phyloP scores from a whole-genome alignment of 2,797 vertebrate species.

The Macrochelys suwanniensis region DNA sequence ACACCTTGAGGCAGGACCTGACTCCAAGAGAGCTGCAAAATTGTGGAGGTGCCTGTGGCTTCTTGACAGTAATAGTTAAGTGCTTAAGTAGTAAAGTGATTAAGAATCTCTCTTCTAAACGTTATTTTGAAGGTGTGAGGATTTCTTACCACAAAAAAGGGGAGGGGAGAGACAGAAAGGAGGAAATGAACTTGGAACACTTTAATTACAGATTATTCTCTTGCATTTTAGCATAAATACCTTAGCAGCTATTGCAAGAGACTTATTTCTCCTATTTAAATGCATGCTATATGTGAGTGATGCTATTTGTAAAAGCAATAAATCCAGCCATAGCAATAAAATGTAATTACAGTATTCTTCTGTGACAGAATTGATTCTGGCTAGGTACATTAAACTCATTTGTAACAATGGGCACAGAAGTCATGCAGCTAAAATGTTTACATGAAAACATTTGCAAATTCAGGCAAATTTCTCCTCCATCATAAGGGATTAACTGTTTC shows the following conservation, averaged over 20 bases:
- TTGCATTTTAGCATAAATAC: slow-evolving; percentile 29
- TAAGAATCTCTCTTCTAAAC: background rate
- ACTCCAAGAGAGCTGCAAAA: background rate
- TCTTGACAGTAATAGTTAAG: background rate
- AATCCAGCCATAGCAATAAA: slow-evolving; percentile 33
- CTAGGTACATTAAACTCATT: slow-evolving; percentile 39
- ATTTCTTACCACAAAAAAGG: background rate
- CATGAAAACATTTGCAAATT: slow-evolving; percentile 21
- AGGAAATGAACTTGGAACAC: background rate
- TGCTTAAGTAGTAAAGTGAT: background rate
- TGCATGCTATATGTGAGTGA: slow-evolving; percentile 33
- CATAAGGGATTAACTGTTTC: slow-evolving; percentile 17
- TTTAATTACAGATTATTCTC: slow-evolving; percentile 31
- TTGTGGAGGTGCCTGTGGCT: background rate
- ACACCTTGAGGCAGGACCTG: background rate
- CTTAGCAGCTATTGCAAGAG: slow-evolving; percentile 51
- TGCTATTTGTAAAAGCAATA: slow-evolving; percentile 61
- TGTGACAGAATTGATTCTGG: slow-evolving; percentile 61
- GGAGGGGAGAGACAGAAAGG: background rate
- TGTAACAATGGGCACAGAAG: slow-evolving; percentile 41
- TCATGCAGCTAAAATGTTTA: slow-evolving; percentile 24
- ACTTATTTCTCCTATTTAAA: slow-evolving; percentile 54
- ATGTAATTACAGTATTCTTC: slow-evolving; percentile 60
- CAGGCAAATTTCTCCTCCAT: background rate
- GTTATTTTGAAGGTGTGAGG: background rate